Evolutionary conservation across 2,797 vertebrate species (phyloP).

Genomic region (Silurus aristotelis): DNA sequence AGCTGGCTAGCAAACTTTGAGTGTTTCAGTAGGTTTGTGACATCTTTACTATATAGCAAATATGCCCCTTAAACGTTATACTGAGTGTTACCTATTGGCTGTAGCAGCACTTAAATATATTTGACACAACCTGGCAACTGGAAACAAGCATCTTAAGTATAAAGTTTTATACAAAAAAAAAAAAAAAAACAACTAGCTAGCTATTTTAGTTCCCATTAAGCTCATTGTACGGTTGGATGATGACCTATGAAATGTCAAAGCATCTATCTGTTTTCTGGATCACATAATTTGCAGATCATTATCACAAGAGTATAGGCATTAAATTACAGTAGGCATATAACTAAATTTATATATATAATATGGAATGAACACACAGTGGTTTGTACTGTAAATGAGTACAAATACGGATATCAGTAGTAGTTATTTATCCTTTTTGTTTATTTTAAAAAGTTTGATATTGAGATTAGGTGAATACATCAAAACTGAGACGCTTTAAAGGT

Average conservation of each 20-base stretch:
- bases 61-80: background rate
- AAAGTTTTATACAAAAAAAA: background rate
- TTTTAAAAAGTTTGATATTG: too few species aligned
- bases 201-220: background rate
- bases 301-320: background rate
- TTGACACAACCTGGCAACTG: background rate
- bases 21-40: background rate
- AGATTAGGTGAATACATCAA: too few species aligned
- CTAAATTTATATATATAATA: too few species aligned
- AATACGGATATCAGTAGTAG: too few species aligned
- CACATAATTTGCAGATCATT: background rate
- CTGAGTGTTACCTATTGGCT: background rate
- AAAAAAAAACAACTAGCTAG: too few species aligned
- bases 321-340: too few species aligned
- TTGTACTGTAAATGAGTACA: too few species aligned
- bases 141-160: background rate
- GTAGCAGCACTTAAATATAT: background rate
- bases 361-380: too few species aligned
- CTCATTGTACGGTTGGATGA: background rate
- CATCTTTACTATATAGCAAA: background rate
- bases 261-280: background rate
- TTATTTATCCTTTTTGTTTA: too few species aligned
- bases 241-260: background rate
- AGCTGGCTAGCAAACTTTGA: background rate
- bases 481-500: too few species aligned